Conservation (phyloP, 2,113 vertebrate genomes). For the Vidua chalybeata region DNA sequence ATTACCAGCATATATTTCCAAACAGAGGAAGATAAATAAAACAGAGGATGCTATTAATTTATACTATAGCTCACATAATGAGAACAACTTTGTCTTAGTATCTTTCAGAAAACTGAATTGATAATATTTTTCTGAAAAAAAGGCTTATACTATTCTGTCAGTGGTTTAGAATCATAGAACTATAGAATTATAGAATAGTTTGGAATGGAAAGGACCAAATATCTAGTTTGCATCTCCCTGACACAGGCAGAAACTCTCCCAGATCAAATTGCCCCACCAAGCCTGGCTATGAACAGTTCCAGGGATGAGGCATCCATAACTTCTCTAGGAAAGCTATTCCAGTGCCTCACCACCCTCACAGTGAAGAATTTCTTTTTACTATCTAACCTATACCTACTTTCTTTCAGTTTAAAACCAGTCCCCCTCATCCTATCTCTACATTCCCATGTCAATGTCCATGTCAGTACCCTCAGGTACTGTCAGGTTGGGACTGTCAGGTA, state of each 20-base stretch:
- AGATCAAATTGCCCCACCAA: background rate
- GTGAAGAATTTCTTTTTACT: background rate
- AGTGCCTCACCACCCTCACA: background rate
- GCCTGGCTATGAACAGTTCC: background rate
- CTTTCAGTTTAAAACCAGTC: background rate
- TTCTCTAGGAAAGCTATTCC: background rate
- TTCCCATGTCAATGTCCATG: background rate
- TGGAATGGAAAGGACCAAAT: background rate
- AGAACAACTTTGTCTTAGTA: background rate
- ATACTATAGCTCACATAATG: background rate
- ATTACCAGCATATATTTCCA: background rate
- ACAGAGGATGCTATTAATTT: background rate
- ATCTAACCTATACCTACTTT: background rate
- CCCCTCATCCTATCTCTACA: background rate
- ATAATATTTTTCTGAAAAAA: background rate
- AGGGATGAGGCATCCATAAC: background rate
- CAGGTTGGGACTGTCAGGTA: too few relatives aligned
- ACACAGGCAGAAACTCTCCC: background rate
- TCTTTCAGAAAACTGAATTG: background rate
- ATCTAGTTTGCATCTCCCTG: background rate
- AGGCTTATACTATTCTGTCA: background rate
- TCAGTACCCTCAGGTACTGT: background rate
- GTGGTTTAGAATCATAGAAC: background rate
- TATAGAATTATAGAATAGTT: background rate
- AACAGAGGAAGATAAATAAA: background rate